These are phyloP conservation scores for Acrocephalus kingi DNA, from an alignment of 2,113 vertebrate genomes.

Conservation along the genomic window DNA sequence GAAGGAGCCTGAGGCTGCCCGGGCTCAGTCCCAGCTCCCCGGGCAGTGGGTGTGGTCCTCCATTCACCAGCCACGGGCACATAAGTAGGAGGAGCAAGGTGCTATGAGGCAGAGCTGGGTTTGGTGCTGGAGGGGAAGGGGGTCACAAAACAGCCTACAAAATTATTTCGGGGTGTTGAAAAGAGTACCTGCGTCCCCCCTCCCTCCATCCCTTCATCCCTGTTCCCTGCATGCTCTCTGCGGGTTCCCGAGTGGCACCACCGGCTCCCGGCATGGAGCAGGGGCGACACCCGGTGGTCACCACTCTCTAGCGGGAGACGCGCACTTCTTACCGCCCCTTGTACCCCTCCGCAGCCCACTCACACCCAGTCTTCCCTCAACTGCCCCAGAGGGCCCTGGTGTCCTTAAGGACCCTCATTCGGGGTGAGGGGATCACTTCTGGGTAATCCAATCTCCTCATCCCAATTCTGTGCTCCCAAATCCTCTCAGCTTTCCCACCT, in stretches of 20 bases:
- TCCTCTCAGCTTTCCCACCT: not conserved
- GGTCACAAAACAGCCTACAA: not conserved
- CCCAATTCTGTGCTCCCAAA: not conserved
- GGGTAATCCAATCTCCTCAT: not conserved
- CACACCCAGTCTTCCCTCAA: fast-evolving
- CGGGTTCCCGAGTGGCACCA: fast-evolving
- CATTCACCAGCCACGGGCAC: not conserved
- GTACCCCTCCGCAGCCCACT: fast-evolving
- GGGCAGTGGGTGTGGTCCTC: fast-evolving
- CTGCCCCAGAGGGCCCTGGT: not conserved
- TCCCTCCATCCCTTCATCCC: not conserved
- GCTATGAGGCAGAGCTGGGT: not conserved
- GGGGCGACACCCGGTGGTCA: slow-evolving; percentile 37
- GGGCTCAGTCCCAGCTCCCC: not conserved
- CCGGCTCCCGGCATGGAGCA: not conserved
- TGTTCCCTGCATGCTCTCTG: not conserved
- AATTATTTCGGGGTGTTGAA: not conserved
- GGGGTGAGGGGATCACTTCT: not conserved
- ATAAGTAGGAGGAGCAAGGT: not conserved
- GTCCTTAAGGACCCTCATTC: not conserved
- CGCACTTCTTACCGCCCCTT: fast-evolving
- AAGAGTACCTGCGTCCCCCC: too few species aligned
- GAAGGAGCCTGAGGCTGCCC: not conserved
- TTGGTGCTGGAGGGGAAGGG: not conserved
- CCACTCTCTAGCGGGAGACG: too few species aligned